A percentile compares a stretch with the other conserved stretches of the same genome.
These are phyloP conservation scores for Octopus sinensis DNA, from an alignment of 1,140 invertebrate genomes.

Conservation along the genomic window DNA sequence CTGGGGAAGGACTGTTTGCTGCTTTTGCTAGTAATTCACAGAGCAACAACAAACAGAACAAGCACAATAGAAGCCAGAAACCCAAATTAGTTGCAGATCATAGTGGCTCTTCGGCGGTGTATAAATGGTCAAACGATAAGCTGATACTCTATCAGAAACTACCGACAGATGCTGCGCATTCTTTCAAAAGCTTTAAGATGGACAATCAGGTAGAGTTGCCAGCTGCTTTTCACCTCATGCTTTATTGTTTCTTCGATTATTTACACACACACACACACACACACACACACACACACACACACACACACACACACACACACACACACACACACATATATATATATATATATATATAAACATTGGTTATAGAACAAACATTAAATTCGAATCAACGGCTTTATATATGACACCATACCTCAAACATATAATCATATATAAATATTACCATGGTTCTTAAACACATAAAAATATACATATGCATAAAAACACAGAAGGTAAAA, in stretches of 20 bases:
- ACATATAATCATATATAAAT: too few relatives aligned
- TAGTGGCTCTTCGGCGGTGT: slow-evolving; percentile 39
- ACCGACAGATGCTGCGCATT: slow-evolving; percentile 42
- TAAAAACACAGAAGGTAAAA: too few relatives aligned
- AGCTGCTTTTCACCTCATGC: too few relatives aligned
- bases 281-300: slow-evolving; percentile 25
- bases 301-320: slow-evolving; percentile 25
- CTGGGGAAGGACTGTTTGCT: slow-evolving; percentile 49
- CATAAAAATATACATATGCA: too few relatives aligned
- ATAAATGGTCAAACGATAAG: slow-evolving; percentile 46
- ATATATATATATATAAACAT: too few relatives aligned
- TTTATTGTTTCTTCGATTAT: too few relatives aligned
- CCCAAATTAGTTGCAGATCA: slow-evolving; percentile 1
- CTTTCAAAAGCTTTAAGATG: slow-evolving; percentile 47
- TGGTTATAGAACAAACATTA: too few relatives aligned
- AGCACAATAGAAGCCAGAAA: slow-evolving; percentile 9
- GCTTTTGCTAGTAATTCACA: slow-evolving; percentile 38
- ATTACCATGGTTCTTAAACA: too few relatives aligned
- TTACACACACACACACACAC: too few relatives aligned
- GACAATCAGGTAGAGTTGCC: slow-evolving; percentile 39
- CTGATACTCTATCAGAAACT: slow-evolving; percentile 49
- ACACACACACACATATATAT: slow-evolving; percentile 20
- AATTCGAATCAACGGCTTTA: too few relatives aligned
- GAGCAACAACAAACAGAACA: background rate
- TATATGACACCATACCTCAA: too few relatives aligned